These are phyloP conservation scores for Cynoglossus semilaevis DNA, from an alignment of 2,113 vertebrate species.

Conservation along the genomic window DNA sequence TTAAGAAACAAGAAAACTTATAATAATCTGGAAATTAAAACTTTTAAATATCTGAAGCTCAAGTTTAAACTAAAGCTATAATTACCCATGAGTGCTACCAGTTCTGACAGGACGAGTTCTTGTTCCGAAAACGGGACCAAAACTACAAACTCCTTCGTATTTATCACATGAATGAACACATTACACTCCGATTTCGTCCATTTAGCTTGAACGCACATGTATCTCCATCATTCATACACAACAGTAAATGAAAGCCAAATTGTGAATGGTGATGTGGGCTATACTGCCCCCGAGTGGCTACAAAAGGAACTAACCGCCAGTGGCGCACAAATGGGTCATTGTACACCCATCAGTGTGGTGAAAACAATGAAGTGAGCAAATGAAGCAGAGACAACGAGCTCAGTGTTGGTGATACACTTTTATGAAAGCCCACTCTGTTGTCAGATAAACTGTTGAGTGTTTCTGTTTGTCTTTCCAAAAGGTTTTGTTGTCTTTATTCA, in stretches of 20 bases:
- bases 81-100: too few relatives aligned
- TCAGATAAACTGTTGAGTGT: slow-evolving; percentile 23
- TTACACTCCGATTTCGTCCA: slow-evolving; percentile 2
- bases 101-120: too few relatives aligned
- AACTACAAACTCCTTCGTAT: too few relatives aligned
- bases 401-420: slow-evolving; percentile 45
- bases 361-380: slow-evolving; percentile 52
- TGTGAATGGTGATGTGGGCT: slow-evolving; percentile 25
- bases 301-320: slow-evolving; percentile 12
- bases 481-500: not conserved
- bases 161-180: too few relatives aligned
- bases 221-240: slow-evolving; percentile 20
- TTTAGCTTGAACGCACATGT: slow-evolving; percentile 11
- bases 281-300: slow-evolving; percentile 60
- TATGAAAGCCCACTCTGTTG: slow-evolving; percentile 39
- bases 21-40: too few relatives aligned
- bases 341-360: slow-evolving; percentile 23
- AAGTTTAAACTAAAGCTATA: too few relatives aligned
- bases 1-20: too few relatives aligned
- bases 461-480: not conserved
- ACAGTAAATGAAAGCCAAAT: not conserved
- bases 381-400: slow-evolving; percentile 61
- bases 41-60: too few relatives aligned
- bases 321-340: slow-evolving; percentile 55
- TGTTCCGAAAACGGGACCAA: too few relatives aligned